Conservation (phyloP, 1,140 invertebrate genomes). For the Aricia agestis region DNA sequence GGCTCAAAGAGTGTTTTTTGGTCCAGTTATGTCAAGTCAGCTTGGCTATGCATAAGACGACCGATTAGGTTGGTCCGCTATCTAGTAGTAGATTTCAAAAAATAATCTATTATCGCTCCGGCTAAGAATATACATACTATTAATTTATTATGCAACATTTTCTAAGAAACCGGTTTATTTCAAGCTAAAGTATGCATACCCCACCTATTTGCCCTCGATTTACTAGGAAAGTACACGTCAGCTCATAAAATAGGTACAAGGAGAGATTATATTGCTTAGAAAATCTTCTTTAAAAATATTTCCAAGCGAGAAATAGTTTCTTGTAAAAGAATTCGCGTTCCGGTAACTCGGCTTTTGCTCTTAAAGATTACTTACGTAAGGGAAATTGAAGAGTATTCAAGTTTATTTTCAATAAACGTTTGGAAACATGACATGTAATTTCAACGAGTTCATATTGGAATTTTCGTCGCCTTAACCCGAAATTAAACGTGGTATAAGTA, state of each 20-base stretch:
- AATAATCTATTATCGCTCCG: too few species aligned
- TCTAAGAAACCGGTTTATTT: neutral
- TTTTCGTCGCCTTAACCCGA: neutral
- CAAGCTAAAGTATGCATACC: neutral
- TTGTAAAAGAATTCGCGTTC: conserved; percentile 7
- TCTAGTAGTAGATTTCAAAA: too few species aligned
- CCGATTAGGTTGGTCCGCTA: too few species aligned
- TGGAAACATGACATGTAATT: neutral
- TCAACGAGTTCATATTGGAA: neutral
- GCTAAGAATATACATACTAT: neutral
- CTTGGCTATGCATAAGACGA: too few species aligned
- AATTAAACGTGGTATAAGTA: too few species aligned
- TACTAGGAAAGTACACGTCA: neutral
- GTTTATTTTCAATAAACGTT: neutral
- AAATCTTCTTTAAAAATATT: conserved; percentile 5
- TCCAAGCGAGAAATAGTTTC: conserved; percentile 10
- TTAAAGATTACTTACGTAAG: conserved; percentile 5
- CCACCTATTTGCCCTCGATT: neutral
- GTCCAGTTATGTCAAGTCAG: too few species aligned
- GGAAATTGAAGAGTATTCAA: neutral
- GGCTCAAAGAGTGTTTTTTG: too few species aligned
- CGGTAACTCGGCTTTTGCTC: conserved; percentile 5
- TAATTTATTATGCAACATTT: neutral
- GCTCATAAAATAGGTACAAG: neutral
- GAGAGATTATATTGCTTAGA: conserved; percentile 2